Conservation (phyloP, 2,797 vertebrate genomes). For the Chrosomus eos region DNA sequence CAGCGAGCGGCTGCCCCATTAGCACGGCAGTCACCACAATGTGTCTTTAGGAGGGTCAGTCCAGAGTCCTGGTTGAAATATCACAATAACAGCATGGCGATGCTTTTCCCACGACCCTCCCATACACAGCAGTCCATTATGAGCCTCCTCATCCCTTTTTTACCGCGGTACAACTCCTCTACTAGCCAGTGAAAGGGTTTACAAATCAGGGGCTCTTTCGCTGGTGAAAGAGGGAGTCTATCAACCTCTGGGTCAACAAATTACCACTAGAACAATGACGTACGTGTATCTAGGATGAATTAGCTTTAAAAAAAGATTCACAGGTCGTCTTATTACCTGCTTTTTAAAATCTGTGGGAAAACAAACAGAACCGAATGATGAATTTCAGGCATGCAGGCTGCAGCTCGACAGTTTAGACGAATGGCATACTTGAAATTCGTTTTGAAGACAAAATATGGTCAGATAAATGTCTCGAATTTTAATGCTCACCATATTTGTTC, state of each 20-base stretch:
- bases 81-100: slow-evolving; percentile 69
- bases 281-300: not conserved
- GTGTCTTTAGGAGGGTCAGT: slow-evolving; percentile 64
- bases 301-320: no score
- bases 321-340: slow-evolving; percentile 6
- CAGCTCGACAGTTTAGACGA: not conserved
- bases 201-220: slow-evolving; percentile 80
- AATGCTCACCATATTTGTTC: not conserved
- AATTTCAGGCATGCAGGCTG: not conserved
- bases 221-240: slow-evolving; percentile 71
- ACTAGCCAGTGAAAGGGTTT: slow-evolving; percentile 77
- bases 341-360: slow-evolving; percentile 1
- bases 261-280: slow-evolving; percentile 56
- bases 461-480: not conserved
- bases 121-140: slow-evolving; percentile 62
- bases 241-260: slow-evolving; percentile 71
- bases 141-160: slow-evolving; percentile 61
- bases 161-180: slow-evolving; percentile 42
- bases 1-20: slow-evolving; percentile 63
- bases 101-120: slow-evolving; percentile 69
- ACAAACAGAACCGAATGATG: not conserved
- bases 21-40: slow-evolving; percentile 60
- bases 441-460: not conserved
- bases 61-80: slow-evolving; percentile 57
- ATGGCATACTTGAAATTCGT: not conserved